These are phyloP conservation scores for Gymnoscopelus microlampas DNA, from an alignment of 2,797 vertebrate genomes.

Conservation along the genomic window DNA sequence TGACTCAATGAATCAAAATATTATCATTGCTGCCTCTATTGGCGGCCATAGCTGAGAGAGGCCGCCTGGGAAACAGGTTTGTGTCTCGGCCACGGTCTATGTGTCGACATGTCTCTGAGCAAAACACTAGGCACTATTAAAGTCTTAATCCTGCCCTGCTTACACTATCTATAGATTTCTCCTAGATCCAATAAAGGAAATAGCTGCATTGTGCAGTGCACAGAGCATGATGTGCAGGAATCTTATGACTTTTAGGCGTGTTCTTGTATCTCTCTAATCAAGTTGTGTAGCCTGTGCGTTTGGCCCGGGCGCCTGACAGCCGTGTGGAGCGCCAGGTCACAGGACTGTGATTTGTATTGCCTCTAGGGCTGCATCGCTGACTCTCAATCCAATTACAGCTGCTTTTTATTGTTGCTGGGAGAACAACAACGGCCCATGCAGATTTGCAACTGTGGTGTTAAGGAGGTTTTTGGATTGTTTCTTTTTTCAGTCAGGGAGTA, in stretches of 20 bases:
- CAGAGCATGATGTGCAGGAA: conserved; percentile 21
- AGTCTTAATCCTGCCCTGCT: too few relatives aligned
- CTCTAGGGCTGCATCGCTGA: conserved; percentile 27
- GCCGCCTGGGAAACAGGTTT: too few relatives aligned
- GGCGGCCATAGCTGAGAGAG: too few relatives aligned
- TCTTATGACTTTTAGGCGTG: conserved; percentile 26
- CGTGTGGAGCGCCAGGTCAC: conserved; percentile 60
- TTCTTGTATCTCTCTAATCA: conserved; percentile 53
- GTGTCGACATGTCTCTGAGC: too few relatives aligned
- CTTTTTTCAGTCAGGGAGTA: too few relatives aligned
- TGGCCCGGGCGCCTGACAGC: conserved; percentile 51
- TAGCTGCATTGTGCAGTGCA: conserved; percentile 21
- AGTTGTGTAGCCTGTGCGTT: conserved; percentile 43
- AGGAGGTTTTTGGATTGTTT: too few relatives aligned
- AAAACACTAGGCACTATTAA: too few relatives aligned
- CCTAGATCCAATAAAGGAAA: conserved; percentile 9
- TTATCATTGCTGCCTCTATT: too few relatives aligned
- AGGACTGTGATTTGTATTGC: conserved; percentile 51
- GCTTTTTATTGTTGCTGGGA: conserved; percentile 58
- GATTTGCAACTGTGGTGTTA: too few relatives aligned
- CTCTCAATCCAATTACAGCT: conserved; percentile 61
- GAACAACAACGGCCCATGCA: conserved; percentile 19
- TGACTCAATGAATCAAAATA: too few relatives aligned
- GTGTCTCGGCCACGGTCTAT: too few relatives aligned
- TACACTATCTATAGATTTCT: too few relatives aligned